Evolutionary conservation across 2,888 invertebrate genomes (phyloP).

Genomic region (Andrena chrysosceles): DNA sequence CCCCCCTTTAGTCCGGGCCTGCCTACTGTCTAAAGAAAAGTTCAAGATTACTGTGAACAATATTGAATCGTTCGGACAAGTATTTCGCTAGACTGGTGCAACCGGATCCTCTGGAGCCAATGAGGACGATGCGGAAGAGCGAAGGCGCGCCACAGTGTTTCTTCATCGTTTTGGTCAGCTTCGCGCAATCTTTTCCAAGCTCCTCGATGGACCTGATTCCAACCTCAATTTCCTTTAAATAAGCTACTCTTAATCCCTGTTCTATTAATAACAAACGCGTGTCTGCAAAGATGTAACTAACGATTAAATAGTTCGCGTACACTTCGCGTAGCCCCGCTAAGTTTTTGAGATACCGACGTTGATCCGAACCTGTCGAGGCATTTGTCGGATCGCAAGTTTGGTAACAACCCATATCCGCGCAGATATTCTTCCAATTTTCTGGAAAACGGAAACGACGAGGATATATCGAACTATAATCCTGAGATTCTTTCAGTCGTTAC

Average conservation of each 20-base stretch:
- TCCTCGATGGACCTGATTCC: conserved; percentile 80
- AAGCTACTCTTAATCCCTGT: neutral
- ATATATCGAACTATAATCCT: neutral
- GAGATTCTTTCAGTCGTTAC: conserved; percentile 23
- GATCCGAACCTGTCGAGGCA: neutral
- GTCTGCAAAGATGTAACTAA: conserved; percentile 60
- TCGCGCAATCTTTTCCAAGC: conserved; percentile 82
- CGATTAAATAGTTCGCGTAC: conserved; percentile 81
- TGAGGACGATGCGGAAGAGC: conserved; percentile 87
- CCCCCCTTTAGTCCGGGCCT: no score
- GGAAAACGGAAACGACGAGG: neutral
- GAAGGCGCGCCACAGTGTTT: conserved; percentile 85
- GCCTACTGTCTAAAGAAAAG: neutral
- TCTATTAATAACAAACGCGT: no score
- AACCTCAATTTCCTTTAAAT: conserved; percentile 81
- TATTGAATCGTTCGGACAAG: conserved; percentile 86
- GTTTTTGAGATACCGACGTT: conserved; percentile 71
- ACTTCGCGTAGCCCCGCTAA: conserved; percentile 82
- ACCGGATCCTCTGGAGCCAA: conserved; percentile 88
- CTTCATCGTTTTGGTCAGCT: conserved; percentile 78
- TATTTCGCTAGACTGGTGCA: conserved; percentile 86
- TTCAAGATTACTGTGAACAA: conserved; percentile 85
- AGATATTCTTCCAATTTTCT: conserved; percentile 36
- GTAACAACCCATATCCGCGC: neutral
- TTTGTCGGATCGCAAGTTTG: neutral